Base-by-base conservation (phyloP, 2,797 vertebrate genomes). In the Thripadectes ignobilis region DNA sequence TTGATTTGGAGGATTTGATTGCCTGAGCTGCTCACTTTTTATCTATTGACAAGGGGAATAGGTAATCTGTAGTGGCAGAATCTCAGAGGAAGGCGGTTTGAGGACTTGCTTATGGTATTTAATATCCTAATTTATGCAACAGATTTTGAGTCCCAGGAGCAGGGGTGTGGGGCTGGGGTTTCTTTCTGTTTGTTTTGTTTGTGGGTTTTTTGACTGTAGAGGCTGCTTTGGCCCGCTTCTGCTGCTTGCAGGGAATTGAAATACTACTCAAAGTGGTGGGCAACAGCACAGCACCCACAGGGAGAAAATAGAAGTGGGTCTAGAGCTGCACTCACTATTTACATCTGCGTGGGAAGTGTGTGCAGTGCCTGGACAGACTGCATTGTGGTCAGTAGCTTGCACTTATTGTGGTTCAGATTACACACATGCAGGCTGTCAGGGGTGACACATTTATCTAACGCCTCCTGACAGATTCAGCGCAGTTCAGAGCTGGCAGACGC, bases 401-500 rank as follows among this genome's bases (percentile, higher is more conserved):
- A 32, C 89, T 89, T 41, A 38, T 7, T 65, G 34, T 91, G 88
- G 88, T 89, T 95, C 96, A 75, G 13, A 30, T 84, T 46, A 69
- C 88, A 85, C 77, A 94, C 89, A 94, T 93, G 95, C 97, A 95
- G 96, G 61, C 96, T 97, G 96, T 97, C 95, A 96, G 34, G 91
- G 96, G 94, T 97, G 96, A 85, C 96, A 95, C 97, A 95, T 97
- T 97, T 96, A 93, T 97, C 97, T 97, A 96, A 98, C 96, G 89
- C 97, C 97, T 88, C 94, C 95, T 98, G 98, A 98, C 98, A 98
- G 96, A 98, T 98, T 98, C 98, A 98, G 98, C 79, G 73, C 98
- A 98, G 98, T 97, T 97, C 98, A 98, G 98, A 98, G 98, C 98
- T 98, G 87, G 96, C 98, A 98, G 98, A 98, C 97, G 79, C 96